phyloP scores from a whole-genome alignment of 2,797 vertebrate species.

The Malacoctenus gilli region DNA sequence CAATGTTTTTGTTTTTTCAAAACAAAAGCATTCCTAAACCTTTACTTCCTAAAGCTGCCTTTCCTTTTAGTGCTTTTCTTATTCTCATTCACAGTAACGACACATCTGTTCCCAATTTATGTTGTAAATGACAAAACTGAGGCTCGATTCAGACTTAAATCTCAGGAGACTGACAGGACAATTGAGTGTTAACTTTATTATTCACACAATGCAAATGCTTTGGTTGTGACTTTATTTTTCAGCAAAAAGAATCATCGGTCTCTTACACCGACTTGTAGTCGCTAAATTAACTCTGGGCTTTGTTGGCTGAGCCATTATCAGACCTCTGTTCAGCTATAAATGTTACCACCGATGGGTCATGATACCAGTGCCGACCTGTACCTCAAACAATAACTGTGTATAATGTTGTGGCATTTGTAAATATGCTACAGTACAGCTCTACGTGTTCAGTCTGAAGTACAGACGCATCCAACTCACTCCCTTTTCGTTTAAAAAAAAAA shows the following conservation, averaged over 20 bases:
- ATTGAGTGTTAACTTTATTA: background rate
- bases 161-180: background rate
- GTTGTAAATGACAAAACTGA: background rate
- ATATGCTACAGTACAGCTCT: conserved; percentile 2
- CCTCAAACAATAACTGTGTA: background rate
- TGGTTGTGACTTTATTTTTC: too few species aligned
- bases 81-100: background rate
- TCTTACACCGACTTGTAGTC: background rate
- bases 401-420: background rate
- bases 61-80: too few species aligned
- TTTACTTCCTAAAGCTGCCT: too few species aligned
- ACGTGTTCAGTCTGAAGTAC: conserved; percentile 21
- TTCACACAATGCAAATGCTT: too few species aligned
- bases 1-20: background rate
- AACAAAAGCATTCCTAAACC: background rate
- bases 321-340: conserved; percentile 6
- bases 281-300: conserved; percentile 15
- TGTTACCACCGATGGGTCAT: conserved; percentile 10
- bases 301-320: background rate
- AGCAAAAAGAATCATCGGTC: background rate
- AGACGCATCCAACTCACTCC: conserved; percentile 26
- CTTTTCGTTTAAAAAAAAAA: background rate
- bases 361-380: background rate
- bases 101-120: background rate
- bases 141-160: background rate